Evolutionary conservation across 2,888 invertebrate species (phyloP), one percentile per base, ranked within the genome.

Genomic region (Euplexia lucipara): DNA sequence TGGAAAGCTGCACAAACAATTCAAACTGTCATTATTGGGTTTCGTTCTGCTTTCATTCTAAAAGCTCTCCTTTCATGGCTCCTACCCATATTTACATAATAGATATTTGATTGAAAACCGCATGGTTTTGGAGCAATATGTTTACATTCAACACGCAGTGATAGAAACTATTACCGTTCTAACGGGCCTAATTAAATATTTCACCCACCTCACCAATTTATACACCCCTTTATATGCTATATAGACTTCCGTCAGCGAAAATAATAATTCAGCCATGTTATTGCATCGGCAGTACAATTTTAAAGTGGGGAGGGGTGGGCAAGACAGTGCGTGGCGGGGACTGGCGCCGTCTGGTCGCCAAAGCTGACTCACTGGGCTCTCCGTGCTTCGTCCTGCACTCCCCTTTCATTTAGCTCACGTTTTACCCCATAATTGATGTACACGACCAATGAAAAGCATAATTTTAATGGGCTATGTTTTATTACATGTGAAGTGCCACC

Each of bases 261-360:
- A 88, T 85, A 82, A 86, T 84, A 81, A 85, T 86, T 87, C 82
- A 81, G 60, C 60, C 73, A 64, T 70, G 64, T 65, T 80, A 79
- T 83, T 77, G 81, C 68, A 78, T 79, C 76, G 71, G 57, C 74
- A 70, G 68, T 80, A 79, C 73, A 75, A 78, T 82, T 88, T 85
- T 79, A 85, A 87, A 84, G 78, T 58, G 80, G 84, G 85, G 60
- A 84, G 85, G 86, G 86, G 75, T 82, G 81, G 83, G 83, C 85
- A 91, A 90, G 90, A 90, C 90, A 91, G 88, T 88, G 87, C 87
- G 86, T 88, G 87, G 75, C 86, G 86, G 87, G 86, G 73, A 67
- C 64, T 82, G 92, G 94, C 94, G 94, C 94, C 94, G 94, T 92
- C 94, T 92, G 88, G 94, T 66, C 92, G 93, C 82, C 70, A 69